A percentile compares a stretch with the other conserved stretches of the same genome.
Evolutionary conservation across 2,113 vertebrate species (phyloP).

Genomic region (Bubalus kerabau): DNA sequence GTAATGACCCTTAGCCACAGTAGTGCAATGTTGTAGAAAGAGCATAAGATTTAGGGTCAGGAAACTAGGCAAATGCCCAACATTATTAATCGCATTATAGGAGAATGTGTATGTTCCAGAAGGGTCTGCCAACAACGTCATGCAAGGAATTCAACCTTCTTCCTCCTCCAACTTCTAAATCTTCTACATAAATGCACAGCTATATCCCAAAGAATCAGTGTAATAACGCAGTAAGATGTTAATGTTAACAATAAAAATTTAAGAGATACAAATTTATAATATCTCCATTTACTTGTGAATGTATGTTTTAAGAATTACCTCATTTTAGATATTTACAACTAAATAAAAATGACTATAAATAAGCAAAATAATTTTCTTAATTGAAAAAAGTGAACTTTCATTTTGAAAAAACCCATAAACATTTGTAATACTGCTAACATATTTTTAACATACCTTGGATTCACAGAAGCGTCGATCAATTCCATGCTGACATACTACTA

Average conservation of each 20-base stretch:
- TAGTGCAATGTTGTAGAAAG: neutral
- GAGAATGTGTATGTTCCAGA: neutral
- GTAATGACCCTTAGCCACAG: neutral
- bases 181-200: neutral
- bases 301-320: constrained; percentile 7
- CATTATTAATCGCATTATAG: neutral
- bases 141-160: neutral
- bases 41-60: neutral
- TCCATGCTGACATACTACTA: constrained; percentile 95
- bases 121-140: neutral
- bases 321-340: neutral
- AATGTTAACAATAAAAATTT: neutral
- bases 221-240: neutral
- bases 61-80: neutral
- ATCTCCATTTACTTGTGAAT: neutral
- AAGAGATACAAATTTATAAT: neutral
- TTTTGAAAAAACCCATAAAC: neutral
- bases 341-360: constrained; percentile 5
- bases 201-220: neutral
- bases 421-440: neutral
- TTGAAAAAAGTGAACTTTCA: neutral
- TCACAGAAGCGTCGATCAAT: constrained; percentile 93
- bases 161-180: neutral
- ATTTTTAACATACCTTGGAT: constrained; percentile 85
- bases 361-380: constrained; percentile 5